Conservation (phyloP, 1,140 invertebrate genomes). For the Drosophila setifemur region DNA sequence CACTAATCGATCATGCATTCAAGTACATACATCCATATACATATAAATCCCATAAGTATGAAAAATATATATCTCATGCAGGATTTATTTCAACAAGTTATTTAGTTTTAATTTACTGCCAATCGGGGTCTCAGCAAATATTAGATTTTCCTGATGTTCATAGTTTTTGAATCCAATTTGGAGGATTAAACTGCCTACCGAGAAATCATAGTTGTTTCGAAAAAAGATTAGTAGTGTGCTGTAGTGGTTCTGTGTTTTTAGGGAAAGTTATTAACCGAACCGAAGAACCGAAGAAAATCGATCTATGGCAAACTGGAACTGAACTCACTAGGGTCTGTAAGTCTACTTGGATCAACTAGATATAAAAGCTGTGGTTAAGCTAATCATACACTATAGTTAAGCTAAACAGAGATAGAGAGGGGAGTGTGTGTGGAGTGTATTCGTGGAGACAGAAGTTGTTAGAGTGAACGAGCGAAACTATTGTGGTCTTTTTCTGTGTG, state of each 20-base stretch:
- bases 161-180: neutral
- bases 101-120: constrained; percentile 36
- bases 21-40: constrained; percentile 60
- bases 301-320: constrained; percentile 46
- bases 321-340: constrained; percentile 46
- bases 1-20: constrained; percentile 69
- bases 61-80: constrained; percentile 50
- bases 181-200: constrained; percentile 13
- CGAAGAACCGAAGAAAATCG: constrained; percentile 58
- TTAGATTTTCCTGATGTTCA: neutral
- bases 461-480: constrained; percentile 34
- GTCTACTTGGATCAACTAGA: constrained; percentile 39
- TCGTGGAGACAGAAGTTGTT: constrained; percentile 8
- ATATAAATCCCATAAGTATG: constrained; percentile 46
- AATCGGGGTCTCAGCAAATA: constrained; percentile 30
- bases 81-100: constrained; percentile 21
- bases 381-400: constrained; percentile 47
- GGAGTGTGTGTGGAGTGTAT: constrained; percentile 12
- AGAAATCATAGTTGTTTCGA: constrained; percentile 1
- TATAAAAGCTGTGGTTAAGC: constrained; percentile 46
- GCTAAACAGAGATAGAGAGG: constrained; percentile 41
- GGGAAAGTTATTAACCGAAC: constrained; percentile 39
- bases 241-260: constrained; percentile 6
- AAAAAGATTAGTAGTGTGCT: constrained; percentile 9
- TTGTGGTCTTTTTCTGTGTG: constrained; percentile 42